Percentiles rank a stretch among this genome's conserved stretches.
Conservation (phyloP, 1,140 invertebrate genomes). For the Platyscapa corneri region DNA sequence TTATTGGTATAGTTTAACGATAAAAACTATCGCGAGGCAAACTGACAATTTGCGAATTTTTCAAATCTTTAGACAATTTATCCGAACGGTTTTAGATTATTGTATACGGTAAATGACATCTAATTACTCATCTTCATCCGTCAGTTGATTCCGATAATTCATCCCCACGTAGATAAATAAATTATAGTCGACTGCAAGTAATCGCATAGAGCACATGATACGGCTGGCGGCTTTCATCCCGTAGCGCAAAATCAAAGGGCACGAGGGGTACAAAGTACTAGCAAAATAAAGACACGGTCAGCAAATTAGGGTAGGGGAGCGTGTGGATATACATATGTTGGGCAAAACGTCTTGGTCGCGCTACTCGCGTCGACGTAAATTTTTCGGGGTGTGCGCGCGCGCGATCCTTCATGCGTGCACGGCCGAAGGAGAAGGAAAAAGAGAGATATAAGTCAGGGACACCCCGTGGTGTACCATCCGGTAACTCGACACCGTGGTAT, state of each 20-base stretch:
- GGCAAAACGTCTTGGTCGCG: conserved; percentile 69
- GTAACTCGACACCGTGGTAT: conserved; percentile 72
- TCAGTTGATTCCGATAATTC: too few species aligned
- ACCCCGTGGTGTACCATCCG: conserved; percentile 74
- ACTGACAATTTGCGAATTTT: too few species aligned
- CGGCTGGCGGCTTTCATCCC: too few species aligned
- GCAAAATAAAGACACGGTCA: background rate
- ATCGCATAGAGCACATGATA: too few species aligned
- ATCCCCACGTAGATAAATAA: too few species aligned
- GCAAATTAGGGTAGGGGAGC: background rate
- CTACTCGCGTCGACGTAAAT: conserved; percentile 51
- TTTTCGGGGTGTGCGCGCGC: conserved; percentile 11
- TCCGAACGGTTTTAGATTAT: too few species aligned
- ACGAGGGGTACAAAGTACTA: background rate
- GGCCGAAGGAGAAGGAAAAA: background rate
- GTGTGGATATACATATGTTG: conserved; percentile 68
- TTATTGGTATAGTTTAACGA: too few species aligned
- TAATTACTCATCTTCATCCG: too few species aligned
- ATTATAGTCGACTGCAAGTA: too few species aligned
- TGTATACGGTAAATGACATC: too few species aligned
- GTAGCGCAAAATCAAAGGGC: background rate
- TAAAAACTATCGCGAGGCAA: too few species aligned
- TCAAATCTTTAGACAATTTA: too few species aligned
- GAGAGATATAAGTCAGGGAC: conserved; percentile 69
- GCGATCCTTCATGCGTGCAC: background rate